Evolutionary conservation across 2,888 invertebrate species (phyloP).

Genomic region (Trachelus tabidus): DNA sequence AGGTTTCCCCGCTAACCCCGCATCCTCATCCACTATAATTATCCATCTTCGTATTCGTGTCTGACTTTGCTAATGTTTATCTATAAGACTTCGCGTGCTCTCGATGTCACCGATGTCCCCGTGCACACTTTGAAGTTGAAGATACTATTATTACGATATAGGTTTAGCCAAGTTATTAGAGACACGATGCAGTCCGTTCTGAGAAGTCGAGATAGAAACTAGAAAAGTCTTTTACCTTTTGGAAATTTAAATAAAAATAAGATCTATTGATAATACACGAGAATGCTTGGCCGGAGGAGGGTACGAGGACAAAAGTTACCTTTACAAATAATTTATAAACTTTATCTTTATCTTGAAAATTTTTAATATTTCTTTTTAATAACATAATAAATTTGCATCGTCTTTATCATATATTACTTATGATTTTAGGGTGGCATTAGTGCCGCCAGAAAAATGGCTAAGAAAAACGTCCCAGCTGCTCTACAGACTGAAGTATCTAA

Average conservation of each 20-base stretch:
- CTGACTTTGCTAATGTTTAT: conserved; percentile 18
- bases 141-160: background rate
- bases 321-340: background rate
- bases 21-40: conserved; percentile 3
- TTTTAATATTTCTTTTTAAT: background rate
- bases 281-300: conserved; percentile 50
- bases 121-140: conserved; percentile 9
- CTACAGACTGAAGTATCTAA: conserved; percentile 83
- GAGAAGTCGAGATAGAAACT: background rate
- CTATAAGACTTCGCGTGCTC: conserved; percentile 42
- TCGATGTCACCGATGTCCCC: conserved; percentile 55
- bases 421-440: conserved; percentile 45
- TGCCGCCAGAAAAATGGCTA: conserved; percentile 70
- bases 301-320: conserved; percentile 26
- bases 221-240: background rate
- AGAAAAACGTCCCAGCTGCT: conserved; percentile 81
- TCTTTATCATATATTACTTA: background rate
- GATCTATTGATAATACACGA: background rate
- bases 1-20: background rate
- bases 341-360: background rate
- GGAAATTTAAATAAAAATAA: background rate
- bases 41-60: conserved; percentile 4
- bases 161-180: background rate
- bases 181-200: background rate
- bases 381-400: background rate